Percentiles rank a stretch among this genome's conserved stretches.
Evolutionary conservation across 2,888 invertebrate species (phyloP).

Genomic region (Eustalomyia histrio): DNA sequence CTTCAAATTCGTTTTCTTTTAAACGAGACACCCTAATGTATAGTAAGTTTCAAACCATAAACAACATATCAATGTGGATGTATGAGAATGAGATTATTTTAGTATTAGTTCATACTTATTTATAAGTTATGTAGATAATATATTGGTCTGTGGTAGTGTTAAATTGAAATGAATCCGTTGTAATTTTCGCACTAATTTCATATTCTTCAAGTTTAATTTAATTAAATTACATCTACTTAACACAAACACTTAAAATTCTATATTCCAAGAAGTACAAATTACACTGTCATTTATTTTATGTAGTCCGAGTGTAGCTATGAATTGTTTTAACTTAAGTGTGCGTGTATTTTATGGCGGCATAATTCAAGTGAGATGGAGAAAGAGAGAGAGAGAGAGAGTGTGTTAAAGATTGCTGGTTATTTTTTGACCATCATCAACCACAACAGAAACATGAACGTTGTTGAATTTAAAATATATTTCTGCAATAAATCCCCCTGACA

Average conservation of each 20-base stretch:
- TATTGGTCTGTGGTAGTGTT: slow-evolving; percentile 19
- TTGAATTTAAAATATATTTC: slow-evolving; percentile 21
- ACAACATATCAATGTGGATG: neutral
- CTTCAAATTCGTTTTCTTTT: too few species aligned
- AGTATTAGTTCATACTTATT: neutral
- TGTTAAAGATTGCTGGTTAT: neutral
- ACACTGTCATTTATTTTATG: slow-evolving; percentile 22
- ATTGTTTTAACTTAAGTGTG: neutral
- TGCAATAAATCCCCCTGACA: neutral
- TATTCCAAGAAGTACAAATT: neutral
- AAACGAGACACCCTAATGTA: too few species aligned
- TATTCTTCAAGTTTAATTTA: slow-evolving; percentile 62
- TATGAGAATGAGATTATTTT: neutral
- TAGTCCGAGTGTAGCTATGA: neutral
- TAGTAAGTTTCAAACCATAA: too few species aligned
- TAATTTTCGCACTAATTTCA: slow-evolving; percentile 58
- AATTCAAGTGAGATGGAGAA: neutral
- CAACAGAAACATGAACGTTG: slow-evolving; percentile 11
- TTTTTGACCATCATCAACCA: neutral
- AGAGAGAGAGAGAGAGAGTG: too few species aligned
- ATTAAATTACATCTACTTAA: slow-evolving; percentile 61
- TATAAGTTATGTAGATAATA: neutral
- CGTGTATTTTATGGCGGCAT: neutral
- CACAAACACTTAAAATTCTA: slow-evolving; percentile 26
- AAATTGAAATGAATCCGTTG: slow-evolving; percentile 61